Conservation (phyloP, 2,113 vertebrate species). For the Phalacrocorax pelagicus region DNA sequence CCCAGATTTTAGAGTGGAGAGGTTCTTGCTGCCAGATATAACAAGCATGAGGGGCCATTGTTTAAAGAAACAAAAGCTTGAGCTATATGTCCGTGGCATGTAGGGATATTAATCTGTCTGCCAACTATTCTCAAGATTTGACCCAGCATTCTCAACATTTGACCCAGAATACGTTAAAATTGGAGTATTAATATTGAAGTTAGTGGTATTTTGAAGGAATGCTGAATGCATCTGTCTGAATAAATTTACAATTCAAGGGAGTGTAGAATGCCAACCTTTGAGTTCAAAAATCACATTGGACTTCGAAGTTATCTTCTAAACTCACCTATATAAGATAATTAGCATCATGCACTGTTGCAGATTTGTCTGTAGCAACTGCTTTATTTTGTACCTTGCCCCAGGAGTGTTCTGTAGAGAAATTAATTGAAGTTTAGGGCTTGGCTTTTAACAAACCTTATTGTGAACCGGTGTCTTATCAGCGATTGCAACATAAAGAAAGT, state of each 20-base stretch:
- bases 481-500: not conserved
- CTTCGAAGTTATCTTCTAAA: not conserved
- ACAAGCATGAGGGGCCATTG: conserved; percentile 28
- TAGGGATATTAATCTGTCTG: not conserved
- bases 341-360: not conserved
- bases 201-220: not conserved
- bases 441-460: not conserved
- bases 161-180: not conserved
- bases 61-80: conserved; percentile 50
- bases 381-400: not conserved
- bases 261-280: not conserved
- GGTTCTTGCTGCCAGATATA: conserved; percentile 38
- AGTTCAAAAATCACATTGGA: not conserved
- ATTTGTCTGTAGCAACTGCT: not conserved
- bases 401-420: not conserved
- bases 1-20: conserved; percentile 35
- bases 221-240: not conserved
- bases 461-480: not conserved
- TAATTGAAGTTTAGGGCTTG: not conserved
- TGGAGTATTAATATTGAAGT: not conserved
- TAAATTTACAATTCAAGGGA: not conserved
- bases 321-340: not conserved
- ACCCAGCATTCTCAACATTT: too few species aligned
- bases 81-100: conserved; percentile 12
- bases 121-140: not conserved